Percentiles rank a stretch among this genome's conserved stretches.
Evolutionary conservation across 2,888 invertebrate genomes (phyloP).

Genomic region (Nesidiocoris tenuis): DNA sequence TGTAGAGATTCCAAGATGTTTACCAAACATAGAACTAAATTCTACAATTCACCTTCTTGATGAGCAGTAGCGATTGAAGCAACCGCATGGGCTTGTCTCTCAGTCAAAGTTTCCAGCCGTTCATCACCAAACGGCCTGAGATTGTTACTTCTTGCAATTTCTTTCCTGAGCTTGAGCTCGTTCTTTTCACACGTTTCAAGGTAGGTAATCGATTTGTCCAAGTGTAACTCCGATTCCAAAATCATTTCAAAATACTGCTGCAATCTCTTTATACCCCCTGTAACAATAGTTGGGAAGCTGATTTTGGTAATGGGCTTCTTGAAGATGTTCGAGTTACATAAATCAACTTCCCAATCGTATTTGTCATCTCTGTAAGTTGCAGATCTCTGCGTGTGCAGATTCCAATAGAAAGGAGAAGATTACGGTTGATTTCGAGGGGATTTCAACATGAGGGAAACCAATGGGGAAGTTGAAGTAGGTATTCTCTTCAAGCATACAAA

Average conservation of each 20-base stretch:
- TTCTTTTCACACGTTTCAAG: constrained; percentile 55
- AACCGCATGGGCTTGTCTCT: constrained; percentile 56
- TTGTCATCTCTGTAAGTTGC: too few relatives aligned
- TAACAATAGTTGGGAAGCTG: constrained; percentile 5
- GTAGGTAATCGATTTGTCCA: constrained; percentile 56
- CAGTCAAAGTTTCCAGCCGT: constrained; percentile 56
- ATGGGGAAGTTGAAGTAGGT: too few relatives aligned
- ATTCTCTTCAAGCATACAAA: too few relatives aligned
- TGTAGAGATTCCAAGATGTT: too few relatives aligned
- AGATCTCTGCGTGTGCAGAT: too few relatives aligned
- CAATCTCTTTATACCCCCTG: constrained; percentile 55
- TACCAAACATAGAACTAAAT: too few relatives aligned
- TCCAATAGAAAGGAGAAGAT: too few relatives aligned
- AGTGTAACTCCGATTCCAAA: constrained; percentile 57
- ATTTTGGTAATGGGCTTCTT: too few relatives aligned
- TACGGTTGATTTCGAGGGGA: too few relatives aligned
- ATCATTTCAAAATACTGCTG: constrained; percentile 57
- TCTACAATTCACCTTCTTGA: constrained; percentile 56
- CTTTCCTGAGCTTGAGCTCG: constrained; percentile 56
- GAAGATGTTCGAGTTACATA: background rate
- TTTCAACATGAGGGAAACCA: too few relatives aligned
- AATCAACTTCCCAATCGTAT: too few relatives aligned
- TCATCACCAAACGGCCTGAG: constrained; percentile 53
- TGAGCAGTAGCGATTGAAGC: constrained; percentile 57
- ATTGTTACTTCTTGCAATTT: constrained; percentile 53